phyloP scores from a whole-genome alignment of 2,888 invertebrate genomes.

The Hyles lineata region DNA sequence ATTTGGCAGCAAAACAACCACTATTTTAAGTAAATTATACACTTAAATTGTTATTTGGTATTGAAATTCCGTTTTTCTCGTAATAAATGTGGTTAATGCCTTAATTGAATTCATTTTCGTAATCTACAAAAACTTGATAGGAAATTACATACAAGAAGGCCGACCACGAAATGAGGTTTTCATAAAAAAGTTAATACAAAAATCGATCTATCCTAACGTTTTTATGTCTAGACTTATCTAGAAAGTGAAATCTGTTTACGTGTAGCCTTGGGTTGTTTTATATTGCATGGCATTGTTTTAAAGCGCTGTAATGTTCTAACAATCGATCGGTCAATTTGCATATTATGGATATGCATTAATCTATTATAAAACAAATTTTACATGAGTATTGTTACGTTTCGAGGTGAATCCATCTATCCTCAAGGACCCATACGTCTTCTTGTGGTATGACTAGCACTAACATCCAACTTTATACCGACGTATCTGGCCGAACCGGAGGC shows the following conservation, averaged over 20 bases:
- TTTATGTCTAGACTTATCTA: too few species aligned
- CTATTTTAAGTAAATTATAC: background rate
- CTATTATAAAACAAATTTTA: background rate
- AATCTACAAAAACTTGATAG: slow-evolving; percentile 2
- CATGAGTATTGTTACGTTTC: background rate
- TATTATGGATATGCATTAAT: background rate
- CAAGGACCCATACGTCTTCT: background rate
- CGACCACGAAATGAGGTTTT: slow-evolving; percentile 30
- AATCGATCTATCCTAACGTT: slow-evolving; percentile 4
- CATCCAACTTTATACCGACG: too few species aligned
- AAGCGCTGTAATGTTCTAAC: background rate
- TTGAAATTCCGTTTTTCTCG: background rate
- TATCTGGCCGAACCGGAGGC: too few species aligned
- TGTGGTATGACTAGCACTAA: background rate
- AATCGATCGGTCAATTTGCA: background rate
- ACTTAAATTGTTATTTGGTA: slow-evolving; percentile 21
- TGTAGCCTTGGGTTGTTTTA: background rate
- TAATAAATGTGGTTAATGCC: background rate
- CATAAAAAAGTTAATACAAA: slow-evolving; percentile 21
- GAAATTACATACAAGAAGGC: background rate
- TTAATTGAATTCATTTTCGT: background rate
- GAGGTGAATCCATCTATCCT: background rate
- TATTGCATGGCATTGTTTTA: background rate
- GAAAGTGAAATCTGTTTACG: too few species aligned
- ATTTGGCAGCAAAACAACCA: background rate